Evolutionary conservation across 1,140 invertebrate genomes (phyloP).

Genomic region (Laupala kohalensis): DNA sequence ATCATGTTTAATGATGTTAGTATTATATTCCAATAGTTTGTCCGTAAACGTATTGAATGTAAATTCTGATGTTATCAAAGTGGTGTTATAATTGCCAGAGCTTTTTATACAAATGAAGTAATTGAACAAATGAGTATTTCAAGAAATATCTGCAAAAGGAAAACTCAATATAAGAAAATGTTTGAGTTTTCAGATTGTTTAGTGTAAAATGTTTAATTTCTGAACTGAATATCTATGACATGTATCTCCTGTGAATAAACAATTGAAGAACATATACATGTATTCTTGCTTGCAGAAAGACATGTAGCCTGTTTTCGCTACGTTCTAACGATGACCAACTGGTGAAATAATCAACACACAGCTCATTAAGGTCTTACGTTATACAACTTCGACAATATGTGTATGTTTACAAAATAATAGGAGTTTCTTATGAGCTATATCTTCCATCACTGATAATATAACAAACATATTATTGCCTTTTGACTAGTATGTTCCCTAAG

Average conservation of each 20-base stretch:
- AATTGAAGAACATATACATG: too few species aligned
- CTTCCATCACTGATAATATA: background rate
- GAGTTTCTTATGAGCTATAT: background rate
- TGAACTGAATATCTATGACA: too few species aligned
- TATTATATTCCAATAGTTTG: background rate
- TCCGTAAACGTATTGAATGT: background rate
- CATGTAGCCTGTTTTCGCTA: background rate
- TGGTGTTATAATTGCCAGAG: background rate
- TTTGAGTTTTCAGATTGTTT: too few species aligned
- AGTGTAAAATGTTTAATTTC: too few species aligned
- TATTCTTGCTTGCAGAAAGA: too few species aligned
- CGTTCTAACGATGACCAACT: background rate
- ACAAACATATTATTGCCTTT: background rate
- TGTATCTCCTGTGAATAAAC: too few species aligned
- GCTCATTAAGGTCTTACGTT: background rate
- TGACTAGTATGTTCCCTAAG: background rate
- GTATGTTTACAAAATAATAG: too few species aligned
- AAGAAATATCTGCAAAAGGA: background rate
- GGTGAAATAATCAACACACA: background rate
- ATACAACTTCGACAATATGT: background rate
- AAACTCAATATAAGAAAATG: background rate
- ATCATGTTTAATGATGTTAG: background rate
- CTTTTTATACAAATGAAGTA: background rate
- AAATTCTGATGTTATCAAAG: background rate
- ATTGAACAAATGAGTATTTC: background rate